Evolutionary conservation across 2,888 invertebrate species (phyloP).

Genomic region (Perdita meconis): DNA sequence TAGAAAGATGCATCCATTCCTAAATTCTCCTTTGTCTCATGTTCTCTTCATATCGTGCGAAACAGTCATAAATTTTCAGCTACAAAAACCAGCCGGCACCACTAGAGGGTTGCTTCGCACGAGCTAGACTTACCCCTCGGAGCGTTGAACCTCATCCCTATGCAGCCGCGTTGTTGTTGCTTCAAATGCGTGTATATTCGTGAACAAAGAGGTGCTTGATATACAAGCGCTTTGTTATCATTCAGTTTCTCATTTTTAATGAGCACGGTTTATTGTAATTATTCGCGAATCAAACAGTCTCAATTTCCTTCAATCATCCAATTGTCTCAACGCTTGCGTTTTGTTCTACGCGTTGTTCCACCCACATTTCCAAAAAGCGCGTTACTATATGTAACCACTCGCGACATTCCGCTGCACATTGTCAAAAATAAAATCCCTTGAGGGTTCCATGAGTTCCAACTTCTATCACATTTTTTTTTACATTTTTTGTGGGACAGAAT

Average conservation of each 20-base stretch:
- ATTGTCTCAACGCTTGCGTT: no score
- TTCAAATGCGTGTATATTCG: conserved; percentile 5
- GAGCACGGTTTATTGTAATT: background rate
- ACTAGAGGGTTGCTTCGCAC: conserved; percentile 11
- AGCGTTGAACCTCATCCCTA: conserved; percentile 6
- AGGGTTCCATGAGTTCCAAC: background rate
- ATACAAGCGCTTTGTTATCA: conserved; percentile 60
- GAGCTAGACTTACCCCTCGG: conserved; percentile 32
- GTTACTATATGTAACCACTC: no score
- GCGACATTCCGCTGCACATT: background rate
- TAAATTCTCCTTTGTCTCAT: conserved; percentile 21
- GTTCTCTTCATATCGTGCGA: conserved; percentile 32
- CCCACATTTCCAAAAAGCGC: no score
- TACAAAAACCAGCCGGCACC: conserved; percentile 30
- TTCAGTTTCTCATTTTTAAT: conserved; percentile 62
- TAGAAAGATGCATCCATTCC: conserved; percentile 23
- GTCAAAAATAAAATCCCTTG: background rate
- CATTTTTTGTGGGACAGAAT: no score
- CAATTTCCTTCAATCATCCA: conserved; percentile 4
- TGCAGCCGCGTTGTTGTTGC: background rate
- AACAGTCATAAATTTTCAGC: conserved; percentile 55
- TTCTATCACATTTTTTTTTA: background rate
- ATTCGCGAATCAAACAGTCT: background rate
- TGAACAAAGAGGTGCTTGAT: conserved; percentile 9
- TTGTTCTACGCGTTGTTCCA: background rate